Evolutionary conservation across 2,113 vertebrate species (phyloP).

Genomic region (Mobula birostris): DNA sequence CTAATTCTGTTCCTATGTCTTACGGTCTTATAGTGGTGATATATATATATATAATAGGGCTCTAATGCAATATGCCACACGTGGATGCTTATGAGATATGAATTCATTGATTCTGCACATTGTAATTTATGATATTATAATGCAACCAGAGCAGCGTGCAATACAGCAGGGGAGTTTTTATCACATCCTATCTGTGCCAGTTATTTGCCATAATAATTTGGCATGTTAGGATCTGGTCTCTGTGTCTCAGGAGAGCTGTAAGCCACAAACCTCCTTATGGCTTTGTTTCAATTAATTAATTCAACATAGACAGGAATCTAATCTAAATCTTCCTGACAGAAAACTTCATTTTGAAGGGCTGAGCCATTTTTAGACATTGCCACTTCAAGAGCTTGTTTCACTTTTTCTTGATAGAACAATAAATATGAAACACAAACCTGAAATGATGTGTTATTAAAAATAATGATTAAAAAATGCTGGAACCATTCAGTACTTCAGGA

Average conservation of each 20-base stretch:
- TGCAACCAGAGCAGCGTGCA: neutral
- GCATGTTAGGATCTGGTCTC: neutral
- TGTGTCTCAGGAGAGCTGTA: too few relatives aligned
- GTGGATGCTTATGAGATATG: neutral
- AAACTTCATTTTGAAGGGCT: neutral
- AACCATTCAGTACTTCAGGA: too few relatives aligned
- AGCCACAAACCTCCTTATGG: neutral
- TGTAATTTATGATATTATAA: conserved; percentile 2
- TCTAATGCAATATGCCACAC: neutral
- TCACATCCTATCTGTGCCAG: neutral
- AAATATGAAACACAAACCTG: neutral
- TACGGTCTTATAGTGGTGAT: neutral
- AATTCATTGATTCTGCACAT: neutral
- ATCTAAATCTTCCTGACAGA: neutral
- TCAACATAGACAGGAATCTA: neutral
- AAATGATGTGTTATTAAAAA: neutral
- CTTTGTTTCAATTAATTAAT: neutral
- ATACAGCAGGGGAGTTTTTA: neutral
- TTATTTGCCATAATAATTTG: neutral
- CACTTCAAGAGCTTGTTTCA: neutral
- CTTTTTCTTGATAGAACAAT: neutral
- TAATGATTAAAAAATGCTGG: too few relatives aligned
- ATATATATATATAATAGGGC: neutral
- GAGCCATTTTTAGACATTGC: neutral
- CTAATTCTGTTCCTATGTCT: too few relatives aligned